Evolutionary conservation across 2,797 vertebrate genomes (phyloP).

Genomic region (Phrynocephalus guinanensis): DNA sequence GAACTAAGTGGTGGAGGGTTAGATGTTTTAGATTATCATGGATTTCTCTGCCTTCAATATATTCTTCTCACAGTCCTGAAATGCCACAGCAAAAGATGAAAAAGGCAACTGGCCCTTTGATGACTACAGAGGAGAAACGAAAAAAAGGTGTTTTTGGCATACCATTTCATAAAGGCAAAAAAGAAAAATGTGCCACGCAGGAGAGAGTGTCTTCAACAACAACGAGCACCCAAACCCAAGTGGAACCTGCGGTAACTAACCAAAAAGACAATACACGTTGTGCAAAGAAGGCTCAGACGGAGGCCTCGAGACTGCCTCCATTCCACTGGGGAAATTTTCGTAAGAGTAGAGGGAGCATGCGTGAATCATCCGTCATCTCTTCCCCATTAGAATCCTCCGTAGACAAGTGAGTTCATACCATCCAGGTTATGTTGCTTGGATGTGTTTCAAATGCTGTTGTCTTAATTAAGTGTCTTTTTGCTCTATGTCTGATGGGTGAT

Average conservation of each 20-base stretch:
- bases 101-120: slow-evolving; percentile 5
- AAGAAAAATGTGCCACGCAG: slow-evolving; percentile 30
- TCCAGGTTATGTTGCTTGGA: not conserved
- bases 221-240: not conserved
- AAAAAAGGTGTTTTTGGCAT: not conserved
- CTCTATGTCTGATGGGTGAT: too few relatives aligned
- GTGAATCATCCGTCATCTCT: not conserved
- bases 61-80: slow-evolving; percentile 64
- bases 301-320: not conserved
- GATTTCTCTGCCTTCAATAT: slow-evolving; percentile 31
- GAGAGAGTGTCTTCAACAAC: slow-evolving; percentile 25
- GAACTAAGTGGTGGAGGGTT: not conserved
- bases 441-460: slow-evolving; percentile 1
- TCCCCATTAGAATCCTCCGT: slow-evolving; percentile 53
- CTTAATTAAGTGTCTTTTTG: not conserved
- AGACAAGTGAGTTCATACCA: slow-evolving; percentile 54
- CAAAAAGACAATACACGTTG: not conserved
- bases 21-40: rapidly evolving
- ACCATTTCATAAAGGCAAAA: slow-evolving; percentile 10
- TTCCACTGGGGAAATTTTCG: not conserved
- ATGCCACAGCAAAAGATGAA: slow-evolving; percentile 44
- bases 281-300: not conserved
- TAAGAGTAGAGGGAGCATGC: not conserved
- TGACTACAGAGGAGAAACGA: not conserved
- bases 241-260: rapidly evolving